Conservation (phyloP, 2,888 invertebrate genomes). For the Syritta pipiens region DNA sequence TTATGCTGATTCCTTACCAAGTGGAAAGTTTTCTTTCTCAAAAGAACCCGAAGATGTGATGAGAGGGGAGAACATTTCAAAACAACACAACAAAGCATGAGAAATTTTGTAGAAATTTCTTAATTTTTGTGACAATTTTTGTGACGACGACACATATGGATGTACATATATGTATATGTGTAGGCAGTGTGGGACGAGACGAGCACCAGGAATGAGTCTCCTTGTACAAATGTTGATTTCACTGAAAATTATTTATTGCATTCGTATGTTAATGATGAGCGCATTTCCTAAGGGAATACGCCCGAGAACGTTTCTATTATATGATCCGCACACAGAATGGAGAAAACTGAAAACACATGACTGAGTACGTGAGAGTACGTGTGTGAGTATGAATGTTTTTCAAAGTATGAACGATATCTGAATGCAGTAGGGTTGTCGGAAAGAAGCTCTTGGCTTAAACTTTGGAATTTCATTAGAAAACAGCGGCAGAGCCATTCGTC, state of each 20-base stretch:
- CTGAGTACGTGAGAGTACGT: background rate
- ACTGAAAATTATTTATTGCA: conserved; percentile 65
- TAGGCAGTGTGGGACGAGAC: background rate
- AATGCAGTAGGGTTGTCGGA: conserved; percentile 3
- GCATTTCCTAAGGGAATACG: conserved; percentile 50
- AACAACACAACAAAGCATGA: conserved; percentile 44
- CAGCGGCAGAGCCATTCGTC: conserved; percentile 10
- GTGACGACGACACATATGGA: background rate
- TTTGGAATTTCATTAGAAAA: conserved; percentile 39
- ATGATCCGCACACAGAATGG: conserved; percentile 31
- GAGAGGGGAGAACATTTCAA: background rate
- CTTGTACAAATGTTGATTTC: conserved; percentile 57
- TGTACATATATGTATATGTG: background rate
- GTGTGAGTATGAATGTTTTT: background rate
- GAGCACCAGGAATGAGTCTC: background rate
- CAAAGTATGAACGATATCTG: background rate
- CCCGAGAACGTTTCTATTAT: conserved; percentile 37
- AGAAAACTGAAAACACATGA: conserved; percentile 2
- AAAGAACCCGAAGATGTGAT: no score
- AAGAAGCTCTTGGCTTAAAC: conserved; percentile 19
- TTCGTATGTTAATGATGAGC: conserved; percentile 67
- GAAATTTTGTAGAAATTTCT: conserved; percentile 37
- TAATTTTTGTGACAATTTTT: conserved; percentile 57
- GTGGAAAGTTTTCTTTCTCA: no score
- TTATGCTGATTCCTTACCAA: no score